Evolutionary conservation across 1,140 invertebrate genomes (phyloP), one percentile per base, ranked within the genome.

Genomic region (Gryllus bimaculatus): DNA sequence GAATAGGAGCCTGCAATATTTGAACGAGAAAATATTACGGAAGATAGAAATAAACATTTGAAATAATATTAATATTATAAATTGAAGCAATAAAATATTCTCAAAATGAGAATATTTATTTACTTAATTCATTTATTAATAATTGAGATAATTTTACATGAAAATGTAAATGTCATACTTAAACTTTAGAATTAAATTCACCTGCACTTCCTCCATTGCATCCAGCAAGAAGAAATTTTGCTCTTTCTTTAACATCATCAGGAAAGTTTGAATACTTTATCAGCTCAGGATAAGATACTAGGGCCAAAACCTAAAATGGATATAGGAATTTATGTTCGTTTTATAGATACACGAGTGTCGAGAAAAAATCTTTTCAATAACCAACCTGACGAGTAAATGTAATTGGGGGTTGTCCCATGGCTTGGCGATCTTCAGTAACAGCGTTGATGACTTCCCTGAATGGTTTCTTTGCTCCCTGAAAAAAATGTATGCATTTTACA

Each of bases 351-450:
- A 39, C 5, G 26, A 39, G 5, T 39, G 26, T 39, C 26, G 26
- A 39, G 26, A 39, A 39, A 39, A 39, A 39, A 39, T 39, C 26
- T 39, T 39, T 39, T 5, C 26, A 39, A 39, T 39, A 39, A 48
- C 76, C 80, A 76, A 83, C 82, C 79, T 85, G 84, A 75, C 84
- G 79, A 74, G 84, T 84, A 78, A 85, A 85, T 20, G 97, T 99
- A 73, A 99, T 92, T 47, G 98, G 98, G 76, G 88, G 87, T 86
- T 99, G 98, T 21, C 96, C 97, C 93, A 97, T 98, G 6, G 98
- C 98, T 89, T 99, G 98, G 81, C 96, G 97, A 88, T 99, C 98
- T 74, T 98, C 98, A 84, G 99, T 98, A 86, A 99, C 99, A 3
- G 97, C 97, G 84, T 95, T 94, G 82, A 99, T 96, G n/a, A 99